Conservation (phyloP, 1,140 invertebrate genomes). For the Drosophila nikananu region DNA sequence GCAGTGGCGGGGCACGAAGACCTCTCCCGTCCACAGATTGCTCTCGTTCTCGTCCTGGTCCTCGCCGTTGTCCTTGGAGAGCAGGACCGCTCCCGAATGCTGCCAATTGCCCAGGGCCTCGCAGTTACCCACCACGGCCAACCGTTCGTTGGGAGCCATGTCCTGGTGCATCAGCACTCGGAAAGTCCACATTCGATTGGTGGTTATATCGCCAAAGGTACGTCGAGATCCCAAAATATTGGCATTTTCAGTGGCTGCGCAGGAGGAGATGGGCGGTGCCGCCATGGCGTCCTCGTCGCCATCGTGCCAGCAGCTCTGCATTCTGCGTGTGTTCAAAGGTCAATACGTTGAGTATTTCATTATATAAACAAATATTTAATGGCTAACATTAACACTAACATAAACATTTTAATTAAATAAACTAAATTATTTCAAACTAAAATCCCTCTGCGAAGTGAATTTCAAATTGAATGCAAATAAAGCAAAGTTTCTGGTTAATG, state of each 20-base stretch:
- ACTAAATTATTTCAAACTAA: not conserved
- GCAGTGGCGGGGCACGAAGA: constrained; percentile 88
- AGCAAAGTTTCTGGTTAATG: not conserved
- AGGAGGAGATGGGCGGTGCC: constrained; percentile 26
- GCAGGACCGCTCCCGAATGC: constrained; percentile 85
- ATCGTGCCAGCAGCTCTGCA: constrained; percentile 77
- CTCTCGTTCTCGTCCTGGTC: constrained; percentile 75
- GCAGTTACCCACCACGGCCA: constrained; percentile 86
- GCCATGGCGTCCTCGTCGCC: constrained; percentile 49
- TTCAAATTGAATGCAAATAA: not conserved
- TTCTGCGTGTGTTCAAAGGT: constrained; percentile 2
- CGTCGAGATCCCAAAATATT: constrained; percentile 9
- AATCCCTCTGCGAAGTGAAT: not conserved
- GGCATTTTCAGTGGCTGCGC: constrained; percentile 17
- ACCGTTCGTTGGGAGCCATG: constrained; percentile 78
- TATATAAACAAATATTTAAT: not conserved
- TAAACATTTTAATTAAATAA: too few relatives aligned
- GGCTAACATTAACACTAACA: too few relatives aligned
- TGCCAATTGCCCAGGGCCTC: constrained; percentile 86
- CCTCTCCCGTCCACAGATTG: constrained; percentile 86
- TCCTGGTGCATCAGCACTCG: constrained; percentile 68
- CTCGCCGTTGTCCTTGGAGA: constrained; percentile 68
- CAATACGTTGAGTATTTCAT: not conserved
- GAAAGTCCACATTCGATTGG: constrained; percentile 86
- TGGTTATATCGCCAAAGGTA: constrained; percentile 61